Base-by-base conservation (phyloP, 2,113 vertebrate species). In the Lethenteron reissneri region DNA sequence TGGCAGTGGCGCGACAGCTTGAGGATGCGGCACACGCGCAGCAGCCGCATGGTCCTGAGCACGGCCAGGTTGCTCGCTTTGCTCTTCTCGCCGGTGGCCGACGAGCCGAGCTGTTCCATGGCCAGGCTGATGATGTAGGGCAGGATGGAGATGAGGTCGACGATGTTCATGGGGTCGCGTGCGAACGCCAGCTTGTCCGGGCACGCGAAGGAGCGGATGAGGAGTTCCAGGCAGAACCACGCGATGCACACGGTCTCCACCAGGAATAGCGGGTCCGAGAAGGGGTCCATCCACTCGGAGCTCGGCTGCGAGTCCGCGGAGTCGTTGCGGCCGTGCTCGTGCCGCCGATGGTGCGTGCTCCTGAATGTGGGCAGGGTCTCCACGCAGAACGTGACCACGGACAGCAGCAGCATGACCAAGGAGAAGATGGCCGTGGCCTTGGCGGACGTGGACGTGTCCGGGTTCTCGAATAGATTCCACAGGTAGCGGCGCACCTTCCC, bases 401-500 rank as follows among this genome's bases (percentile, higher is more conserved):
- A 99, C 78, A 99, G 97, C 70, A 99, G 82, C 56, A 99, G 96
- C 72, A 99, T 92, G 76, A 99, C 80, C 70, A 99, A 91, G 0
- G 92, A 97, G 71, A 97, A 90, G 0, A 97, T 91, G 56, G 92
- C 92, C 4, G 95, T 97, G 68, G 87, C 92, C 78, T 92, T 80
- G 17, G 94, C 91, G 1, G 92, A 87, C 3, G 85, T 88, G 70
- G 92, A 97, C 74, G 91, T 99, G 80, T 99, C 92, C 0, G 92
- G 94, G 58, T 99, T 94, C 79, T 99, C 92, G 11, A 99, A 97
- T 4, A 97, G 84, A n/a, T 17, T 68, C 25, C 11, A 11, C 64
- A 68, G 64, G 25, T 17, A 68, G 64, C 64, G 25, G 64, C 11
- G 25, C n/a, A 25, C 25, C n/a, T 17, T 17, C 64, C 25, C 64